phyloP scores from a whole-genome alignment of 2,113 vertebrate genomes.

The Miniopterus natalensis region DNA sequence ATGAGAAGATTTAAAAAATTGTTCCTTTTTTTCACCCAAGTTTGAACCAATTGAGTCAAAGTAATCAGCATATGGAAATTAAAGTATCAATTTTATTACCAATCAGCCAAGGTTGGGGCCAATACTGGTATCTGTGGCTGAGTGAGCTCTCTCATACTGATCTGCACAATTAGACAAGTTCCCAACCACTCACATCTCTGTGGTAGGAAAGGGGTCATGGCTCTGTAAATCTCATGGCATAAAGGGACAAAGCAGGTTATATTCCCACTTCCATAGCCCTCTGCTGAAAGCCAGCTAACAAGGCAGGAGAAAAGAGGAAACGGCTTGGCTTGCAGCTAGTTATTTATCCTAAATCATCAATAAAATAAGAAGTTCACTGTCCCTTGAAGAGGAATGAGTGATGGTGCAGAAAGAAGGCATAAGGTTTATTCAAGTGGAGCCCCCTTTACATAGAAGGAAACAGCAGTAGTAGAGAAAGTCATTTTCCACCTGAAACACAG shows the following conservation, averaged over 20 bases:
- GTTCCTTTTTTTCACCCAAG: not conserved
- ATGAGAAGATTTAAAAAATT: not conserved
- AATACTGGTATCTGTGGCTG: not conserved
- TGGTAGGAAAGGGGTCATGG: not conserved
- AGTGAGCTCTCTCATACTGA: not conserved
- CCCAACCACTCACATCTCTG: not conserved
- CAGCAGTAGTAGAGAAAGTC: not conserved
- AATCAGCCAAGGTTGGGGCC: not conserved
- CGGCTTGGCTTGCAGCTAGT: not conserved
- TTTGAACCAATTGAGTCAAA: not conserved
- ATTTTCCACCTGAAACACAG: not conserved
- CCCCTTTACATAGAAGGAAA: not conserved
- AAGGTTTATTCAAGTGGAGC: not conserved
- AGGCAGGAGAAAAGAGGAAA: not conserved
- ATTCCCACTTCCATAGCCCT: not conserved
- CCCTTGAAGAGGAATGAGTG: not conserved
- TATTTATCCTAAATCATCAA: not conserved
- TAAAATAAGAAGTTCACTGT: not conserved
- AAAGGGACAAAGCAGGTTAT: not conserved
- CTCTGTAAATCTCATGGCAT: not conserved
- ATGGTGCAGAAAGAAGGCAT: not conserved
- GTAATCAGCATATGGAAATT: not conserved
- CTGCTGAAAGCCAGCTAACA: not conserved
- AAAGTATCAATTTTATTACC: not conserved
- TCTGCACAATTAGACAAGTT: not conserved